These are phyloP conservation scores for Tachysurus fulvidraco DNA, from an alignment of 2,113 vertebrate genomes.

Conservation along the genomic window DNA sequence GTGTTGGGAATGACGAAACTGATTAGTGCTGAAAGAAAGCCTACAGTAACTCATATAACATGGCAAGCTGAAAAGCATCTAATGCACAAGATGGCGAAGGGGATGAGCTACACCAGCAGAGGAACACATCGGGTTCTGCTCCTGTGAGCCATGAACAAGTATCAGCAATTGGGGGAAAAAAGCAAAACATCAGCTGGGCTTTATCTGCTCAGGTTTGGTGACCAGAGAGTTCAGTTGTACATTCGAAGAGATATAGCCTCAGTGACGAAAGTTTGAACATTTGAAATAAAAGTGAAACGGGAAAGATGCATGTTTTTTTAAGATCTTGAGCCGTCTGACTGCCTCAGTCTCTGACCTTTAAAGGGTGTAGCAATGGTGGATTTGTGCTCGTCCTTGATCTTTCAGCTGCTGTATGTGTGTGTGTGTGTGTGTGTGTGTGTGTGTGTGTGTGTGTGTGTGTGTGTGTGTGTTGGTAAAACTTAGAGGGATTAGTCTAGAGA, in stretches of 20 bases:
- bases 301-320: constrained; percentile 46
- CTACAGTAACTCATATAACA: too few species aligned
- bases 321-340: constrained; percentile 49
- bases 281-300: not conserved
- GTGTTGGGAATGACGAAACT: not conserved
- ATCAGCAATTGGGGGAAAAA: not conserved
- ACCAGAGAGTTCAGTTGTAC: too few species aligned
- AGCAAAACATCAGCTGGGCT: too few species aligned
- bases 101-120: not conserved
- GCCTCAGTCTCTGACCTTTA: constrained; percentile 59
- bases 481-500: not conserved
- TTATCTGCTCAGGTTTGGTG: too few species aligned
- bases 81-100: not conserved
- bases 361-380: not conserved
- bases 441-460: too few species aligned
- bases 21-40: too few species aligned
- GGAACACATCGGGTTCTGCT: not conserved
- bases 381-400: not conserved
- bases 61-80: not conserved
- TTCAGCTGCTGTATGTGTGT: not conserved
- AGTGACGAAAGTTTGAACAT: not conserved
- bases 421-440: not conserved
- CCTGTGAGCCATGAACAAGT: not conserved
- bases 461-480: too few species aligned
- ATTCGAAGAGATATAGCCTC: too few species aligned